Evolutionary conservation across 2,113 vertebrate genomes (phyloP), one percentile per base, ranked within the genome.

Genomic region (Hipposideros armiger): DNA sequence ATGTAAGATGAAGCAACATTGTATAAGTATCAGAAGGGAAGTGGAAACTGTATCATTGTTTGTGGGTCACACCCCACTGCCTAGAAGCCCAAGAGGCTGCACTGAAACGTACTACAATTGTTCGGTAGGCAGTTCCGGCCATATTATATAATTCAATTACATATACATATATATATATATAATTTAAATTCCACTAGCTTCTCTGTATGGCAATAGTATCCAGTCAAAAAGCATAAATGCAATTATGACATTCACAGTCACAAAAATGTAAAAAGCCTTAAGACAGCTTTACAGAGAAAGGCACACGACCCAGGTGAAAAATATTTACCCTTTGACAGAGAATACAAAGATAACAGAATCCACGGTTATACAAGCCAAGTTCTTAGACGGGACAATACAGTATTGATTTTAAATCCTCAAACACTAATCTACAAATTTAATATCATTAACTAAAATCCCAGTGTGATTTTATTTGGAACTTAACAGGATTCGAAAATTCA

Each of bases 381-480:
- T 76, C 67, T 89, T 82, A 70, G 77, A 89, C 73, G 20, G 70
- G 73, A 93, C 90, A 90, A 93, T 83, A 91, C 52, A 5, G 2
- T 24, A 91, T 90, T 13, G n/a, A 95, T 91, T 83, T 93, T 95
- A 93, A 96, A 62, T 80, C 73, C 69, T 91, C 67, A 77, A 86
- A 90, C 45, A 91, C 86, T 95, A 72, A 93, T 90, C 90, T 91
- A 72, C 80, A 95, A 83, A 89, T 62, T 69, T 92, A 93, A 87
- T 60, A 80, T 66, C 92, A 97, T 66, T 95, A 93, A 93, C 76
- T 89, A 91, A 89, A 94, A 95, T 90, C 85, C 64, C 32, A 90
- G 50, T 73, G 58, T 89, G 58, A 87, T 76, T 95, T 91, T 40
- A 74, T 91, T 80, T 83, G 30, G 20, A 96, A 95, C n/a, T 70